Evolutionary conservation across 2,113 vertebrate species (phyloP).

Genomic region (Cyphomyrus plagiostoma): DNA sequence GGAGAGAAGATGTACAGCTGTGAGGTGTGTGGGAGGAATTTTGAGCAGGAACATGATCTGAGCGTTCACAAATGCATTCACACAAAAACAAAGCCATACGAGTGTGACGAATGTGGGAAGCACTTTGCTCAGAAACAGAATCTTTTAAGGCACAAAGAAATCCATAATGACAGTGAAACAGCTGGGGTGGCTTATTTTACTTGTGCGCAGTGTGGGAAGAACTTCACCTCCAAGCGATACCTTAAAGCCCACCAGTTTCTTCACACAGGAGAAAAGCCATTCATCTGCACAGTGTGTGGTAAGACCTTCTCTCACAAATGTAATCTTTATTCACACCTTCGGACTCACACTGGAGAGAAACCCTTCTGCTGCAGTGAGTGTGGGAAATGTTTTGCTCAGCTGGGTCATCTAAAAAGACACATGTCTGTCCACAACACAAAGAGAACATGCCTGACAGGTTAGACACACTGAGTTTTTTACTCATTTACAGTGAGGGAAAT

Average conservation of each 20-base stretch:
- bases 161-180: background rate
- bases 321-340: conserved; percentile 4
- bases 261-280: conserved; percentile 4
- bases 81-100: background rate
- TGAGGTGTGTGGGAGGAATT: background rate
- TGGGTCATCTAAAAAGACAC: background rate
- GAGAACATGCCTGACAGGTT: background rate
- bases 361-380: background rate
- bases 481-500: too few relatives aligned
- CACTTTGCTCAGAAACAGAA: background rate
- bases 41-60: background rate
- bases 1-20: background rate
- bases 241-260: conserved; percentile 5
- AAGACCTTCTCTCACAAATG: conserved; percentile 11
- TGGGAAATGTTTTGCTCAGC: background rate
- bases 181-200: background rate
- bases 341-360: background rate
- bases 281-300: conserved; percentile 8
- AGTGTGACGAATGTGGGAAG: background rate
- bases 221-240: background rate
- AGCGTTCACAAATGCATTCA: background rate
- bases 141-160: conserved; percentile 4
- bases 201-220: background rate
- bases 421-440: background rate
- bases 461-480: background rate